Evolutionary conservation across 2,113 vertebrate genomes (phyloP), one percentile per base, ranked within the genome.

Genomic region (Plotosus lineatus): DNA sequence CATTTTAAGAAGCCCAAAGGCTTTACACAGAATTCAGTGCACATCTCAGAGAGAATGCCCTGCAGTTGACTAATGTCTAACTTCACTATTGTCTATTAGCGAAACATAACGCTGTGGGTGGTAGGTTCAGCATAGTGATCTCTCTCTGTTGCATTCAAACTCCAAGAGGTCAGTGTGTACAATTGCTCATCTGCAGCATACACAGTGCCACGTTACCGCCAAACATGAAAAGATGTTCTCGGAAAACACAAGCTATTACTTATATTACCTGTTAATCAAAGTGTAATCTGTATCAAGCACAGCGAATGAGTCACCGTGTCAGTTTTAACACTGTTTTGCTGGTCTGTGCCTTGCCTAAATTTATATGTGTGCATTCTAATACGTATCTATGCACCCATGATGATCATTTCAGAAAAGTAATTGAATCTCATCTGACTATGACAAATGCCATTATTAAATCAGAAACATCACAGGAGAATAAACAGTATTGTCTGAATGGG

Each of bases 1-100:
- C 61, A 69, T 71, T 68, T 72, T 56, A 78, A 72, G 53, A 78
- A 73, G 46, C 65, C 55, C 65, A 79, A 82, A 76, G 80, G 75
- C 65, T 77, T 56, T 61, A 17, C 44, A 74, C n/a, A 36, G 48
- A 78, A 74, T 63, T 78, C 48, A 83, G 40, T 31, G 53, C 75
- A 83, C 26, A 66, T 83, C 48, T 76, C 77, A 23, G 65, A 66
- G 40, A 83, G 63, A 79, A 79, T 61, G 77, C 68, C 23, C 63
- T 78, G 61, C 71, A 68, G 80, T 65, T 44, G 36, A 42, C 65
- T 69, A 40, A 28, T 65, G 61, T 48, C 68, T 68, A 51, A 28
- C 69, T 48, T 82, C 68, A 75, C 79, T 75, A 40, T 50, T 71
- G 78, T 56, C 55, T 84, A 76, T 72, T 72, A 66, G 28, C 42